A percentile compares a stretch with the other conserved stretches of the same genome.
Evolutionary conservation across 1,140 invertebrate species (phyloP).

Genomic region (Polypedilum pembai): DNA sequence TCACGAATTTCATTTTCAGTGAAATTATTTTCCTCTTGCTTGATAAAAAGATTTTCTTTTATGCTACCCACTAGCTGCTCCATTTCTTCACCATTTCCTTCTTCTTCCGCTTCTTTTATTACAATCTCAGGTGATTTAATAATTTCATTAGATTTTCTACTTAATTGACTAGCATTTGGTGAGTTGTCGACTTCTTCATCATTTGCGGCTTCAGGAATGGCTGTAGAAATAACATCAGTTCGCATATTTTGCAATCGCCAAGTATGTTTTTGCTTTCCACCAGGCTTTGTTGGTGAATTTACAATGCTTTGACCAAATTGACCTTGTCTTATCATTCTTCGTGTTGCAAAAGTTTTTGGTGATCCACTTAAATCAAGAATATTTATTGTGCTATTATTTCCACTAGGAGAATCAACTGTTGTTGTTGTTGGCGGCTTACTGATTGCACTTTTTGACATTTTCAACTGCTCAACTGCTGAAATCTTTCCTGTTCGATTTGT

Average conservation of each 20-base stretch:
- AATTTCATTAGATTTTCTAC: constrained; percentile 45
- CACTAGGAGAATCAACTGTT: background rate
- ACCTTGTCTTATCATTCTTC: constrained; percentile 49
- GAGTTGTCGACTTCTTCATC: constrained; percentile 52
- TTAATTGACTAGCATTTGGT: constrained; percentile 38
- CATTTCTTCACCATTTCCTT: constrained; percentile 24
- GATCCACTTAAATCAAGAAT: constrained; percentile 58
- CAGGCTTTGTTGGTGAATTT: constrained; percentile 47
- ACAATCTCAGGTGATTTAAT: constrained; percentile 35
- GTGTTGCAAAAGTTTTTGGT: constrained; percentile 55
- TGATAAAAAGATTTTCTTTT: constrained; percentile 30
- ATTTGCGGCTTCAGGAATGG: constrained; percentile 72
- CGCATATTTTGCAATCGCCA: constrained; percentile 65
- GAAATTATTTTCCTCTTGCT: constrained; percentile 33
- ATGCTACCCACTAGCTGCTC: constrained; percentile 27
- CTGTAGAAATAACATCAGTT: constrained; percentile 73
- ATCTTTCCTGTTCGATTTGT: constrained; percentile 51
- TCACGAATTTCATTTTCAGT: constrained; percentile 29
- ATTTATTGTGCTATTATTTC: constrained; percentile 42
- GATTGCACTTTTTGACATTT: constrained; percentile 56
- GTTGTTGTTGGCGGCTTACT: constrained; percentile 38
- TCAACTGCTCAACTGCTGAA: constrained; percentile 75
- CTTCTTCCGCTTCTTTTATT: constrained; percentile 30
- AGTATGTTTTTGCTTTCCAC: constrained; percentile 53
- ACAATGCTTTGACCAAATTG: constrained; percentile 39